Base-by-base conservation (phyloP, 2,888 invertebrate species). In the Eulithis prunata region DNA sequence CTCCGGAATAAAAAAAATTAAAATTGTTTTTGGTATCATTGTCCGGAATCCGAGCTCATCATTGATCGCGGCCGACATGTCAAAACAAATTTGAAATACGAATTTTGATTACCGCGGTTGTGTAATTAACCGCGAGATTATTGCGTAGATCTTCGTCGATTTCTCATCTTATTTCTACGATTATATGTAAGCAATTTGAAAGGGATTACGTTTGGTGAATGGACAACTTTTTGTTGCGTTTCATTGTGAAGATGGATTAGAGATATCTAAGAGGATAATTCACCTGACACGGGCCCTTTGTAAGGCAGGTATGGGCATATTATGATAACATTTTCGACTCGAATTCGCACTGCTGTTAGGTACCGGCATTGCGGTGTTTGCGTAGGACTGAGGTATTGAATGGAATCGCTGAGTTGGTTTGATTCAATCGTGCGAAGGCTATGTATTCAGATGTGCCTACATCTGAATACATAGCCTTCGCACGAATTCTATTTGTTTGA, bases 1-100 rank as follows among this genome's bases (percentile, higher is more conserved):
- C 47, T 54, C 56, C 46, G 46, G 46, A 52, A 58, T 52, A 64
- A 74, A 84, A 84, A 84, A 83, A 85, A 83, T 77, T 71, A 77
- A 82, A 85, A 85, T 81, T 88, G 85, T 87, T 85, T 87, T 80
- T 84, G 87, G 85, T 90, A 90, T 90, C 88, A 86, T 89, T 86
- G 83, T 81, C 79, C 74, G 78, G 74, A 78, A 77, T 76, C 73
- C 78, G 73, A 78, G 72, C 77, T 75, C 78, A 64, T 74, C 81
- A 84, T 86, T 87, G 84, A 84, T 69, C 74, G 78, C 79, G 68
- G 75, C 83, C 85, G 82, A 85, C 78, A 85, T 85, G 90, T 90
- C 91, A 91, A 90, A 89, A 89, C 84, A 86, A 79, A 88, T 91
- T 80, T 73, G 63, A 73, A 79, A 83, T 81, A 82, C 79, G 77